Evolutionary conservation across 2,797 vertebrate species (phyloP), one percentile per base, ranked within the genome.

Genomic region (Rhinoraja longicauda): DNA sequence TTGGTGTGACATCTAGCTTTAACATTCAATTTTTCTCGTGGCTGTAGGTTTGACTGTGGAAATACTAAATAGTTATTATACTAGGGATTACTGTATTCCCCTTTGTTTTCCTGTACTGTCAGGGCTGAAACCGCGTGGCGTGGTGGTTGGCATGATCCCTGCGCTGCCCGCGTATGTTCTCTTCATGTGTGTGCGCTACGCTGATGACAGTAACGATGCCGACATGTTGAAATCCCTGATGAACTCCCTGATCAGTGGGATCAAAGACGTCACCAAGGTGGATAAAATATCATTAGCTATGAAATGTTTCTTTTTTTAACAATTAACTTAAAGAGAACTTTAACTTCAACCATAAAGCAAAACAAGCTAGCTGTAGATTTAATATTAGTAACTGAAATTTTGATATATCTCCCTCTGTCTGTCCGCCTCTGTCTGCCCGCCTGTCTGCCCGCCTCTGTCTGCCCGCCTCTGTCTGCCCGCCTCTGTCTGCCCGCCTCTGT

Each of bases 111-210:
- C 19, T 76, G 79, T 21, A 26, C 76, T 26, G 29, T 36, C 93
- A 99, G 99, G 98, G 93, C 94, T 99, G 94, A 99, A 98, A 94
- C 98, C 98, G 19, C 97, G 97, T 17, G 98, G 99, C 0, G 98
- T 99, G 95, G 98, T 96, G 78, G 98, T 99, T n/a, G 98, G 97
- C 93, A 97, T 99, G 98, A 98, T 99, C 39, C 98, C 98, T 0
- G 97, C 96, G 76, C 96, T 99, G 93, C 97, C 98, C 0, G 97
- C 99, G 45, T 97, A 97, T 95, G 96, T 99, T 95, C 96, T 99
- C 0, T 98, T 99, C 96, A 99, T 99, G 99, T 99, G 98, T 72
- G 94, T 99, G 78, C 97, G 99, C 59, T 98, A 99, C 0, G 97
- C 97, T 0, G 99, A 99, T 95, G 98, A 98, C 93, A 96, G 98